Percentiles rank a stretch among this genome's conserved stretches.
Conservation (phyloP, 2,888 invertebrate genomes). For the Aphidoletes aphidimyza region DNA sequence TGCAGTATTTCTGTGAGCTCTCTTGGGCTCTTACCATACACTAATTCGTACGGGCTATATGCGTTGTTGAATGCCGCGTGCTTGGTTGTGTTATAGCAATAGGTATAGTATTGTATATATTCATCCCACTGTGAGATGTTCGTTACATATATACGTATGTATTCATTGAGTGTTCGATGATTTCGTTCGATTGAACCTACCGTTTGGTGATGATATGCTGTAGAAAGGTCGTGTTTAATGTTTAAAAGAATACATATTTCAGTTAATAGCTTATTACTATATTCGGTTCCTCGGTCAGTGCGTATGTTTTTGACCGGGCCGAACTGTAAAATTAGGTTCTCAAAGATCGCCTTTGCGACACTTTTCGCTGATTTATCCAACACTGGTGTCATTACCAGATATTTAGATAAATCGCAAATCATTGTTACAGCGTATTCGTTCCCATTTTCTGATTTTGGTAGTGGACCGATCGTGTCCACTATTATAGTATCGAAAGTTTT, state of each 20-base stretch:
- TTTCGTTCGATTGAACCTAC: not conserved
- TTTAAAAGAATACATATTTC: not conserved
- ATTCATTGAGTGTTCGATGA: constrained; percentile 55
- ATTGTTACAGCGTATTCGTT: constrained; percentile 56
- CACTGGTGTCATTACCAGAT: constrained; percentile 55
- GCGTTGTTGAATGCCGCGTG: constrained; percentile 56
- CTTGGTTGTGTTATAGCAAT: constrained; percentile 58
- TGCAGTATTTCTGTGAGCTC: not conserved
- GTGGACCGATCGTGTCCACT: constrained; percentile 55
- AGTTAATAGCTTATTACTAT: not conserved
- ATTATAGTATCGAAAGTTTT: constrained; percentile 55
- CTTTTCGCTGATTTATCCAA: constrained; percentile 54
- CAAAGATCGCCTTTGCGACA: constrained; percentile 56
- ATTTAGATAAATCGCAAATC: constrained; percentile 56
- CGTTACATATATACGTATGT: constrained; percentile 44
- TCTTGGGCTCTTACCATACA: constrained; percentile 55
- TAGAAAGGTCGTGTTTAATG: not conserved
- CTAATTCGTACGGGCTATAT: constrained; percentile 57
- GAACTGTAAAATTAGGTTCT: constrained; percentile 56
- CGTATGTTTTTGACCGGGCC: constrained; percentile 54
- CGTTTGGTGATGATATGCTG: not conserved
- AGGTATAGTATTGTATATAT: constrained; percentile 56
- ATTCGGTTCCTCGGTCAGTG: constrained; percentile 55
- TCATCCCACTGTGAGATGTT: constrained; percentile 56
- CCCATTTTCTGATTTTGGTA: constrained; percentile 41